Evolutionary conservation across 2,888 invertebrate genomes (phyloP), one percentile per base, ranked within the genome.

Genomic region (Hypercompe scribonia): DNA sequence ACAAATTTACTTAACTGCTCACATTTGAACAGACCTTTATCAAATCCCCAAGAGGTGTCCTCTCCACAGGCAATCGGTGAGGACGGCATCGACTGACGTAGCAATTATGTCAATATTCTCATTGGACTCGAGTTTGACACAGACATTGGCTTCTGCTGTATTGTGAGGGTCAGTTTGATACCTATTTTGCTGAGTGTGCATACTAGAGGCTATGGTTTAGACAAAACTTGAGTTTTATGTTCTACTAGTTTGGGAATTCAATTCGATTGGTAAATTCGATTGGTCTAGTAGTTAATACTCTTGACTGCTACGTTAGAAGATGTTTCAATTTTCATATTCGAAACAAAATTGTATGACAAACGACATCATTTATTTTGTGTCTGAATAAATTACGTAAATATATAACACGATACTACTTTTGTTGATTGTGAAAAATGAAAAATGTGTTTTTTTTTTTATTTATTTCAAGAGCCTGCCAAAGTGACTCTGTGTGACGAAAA

Each of bases 91-190:
- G 24, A 33, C 70, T 68, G 36, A 67, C 42, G 36, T 31, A 65
- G 73, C 69, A 74, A 74, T 74, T 74, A 74, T 68, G 71, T 68
- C 68, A 71, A 58, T 68, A 74, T 68, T 63, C 71, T 58, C 74
- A n/a, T 24, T 34, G 46, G 73, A 70, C 69, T 66, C 58, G 36
- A 72, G 50, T 72, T 65, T 50, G 54, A 31, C 68, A 36, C 2
- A 28, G 24, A 21, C 28, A 46, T 39, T 11, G n/a, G 13, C 50
- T 71, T 31, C n/a, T n/a, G 24, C 2, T 69, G 42, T 34, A 36
- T 50, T 36, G 68, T 50, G 36, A 68, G 50, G 36, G 64, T 64
- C 64, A 65, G 64, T 54, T 54, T 64, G 39, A 24, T 54, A 31
- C 1, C 39, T 33, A 72, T 72, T 68, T 64, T 13, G 54, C 21